Conservation (phyloP, 2,797 vertebrate species). For the Antennarius maculatus region DNA sequence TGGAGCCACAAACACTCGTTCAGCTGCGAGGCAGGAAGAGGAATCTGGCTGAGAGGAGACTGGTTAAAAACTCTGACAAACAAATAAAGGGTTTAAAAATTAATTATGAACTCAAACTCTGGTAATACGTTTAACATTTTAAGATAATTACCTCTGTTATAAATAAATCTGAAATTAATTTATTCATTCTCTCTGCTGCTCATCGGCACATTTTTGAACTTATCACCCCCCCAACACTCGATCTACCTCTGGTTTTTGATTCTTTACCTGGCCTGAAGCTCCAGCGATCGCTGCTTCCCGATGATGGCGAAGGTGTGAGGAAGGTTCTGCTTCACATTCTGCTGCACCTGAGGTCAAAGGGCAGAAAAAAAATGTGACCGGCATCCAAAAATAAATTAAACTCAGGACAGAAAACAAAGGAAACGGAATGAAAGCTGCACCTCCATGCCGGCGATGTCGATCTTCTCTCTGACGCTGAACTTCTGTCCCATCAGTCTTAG, state of each 20-base stretch:
- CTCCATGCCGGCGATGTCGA: slow-evolving; percentile 96
- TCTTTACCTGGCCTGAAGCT: slow-evolving; percentile 91
- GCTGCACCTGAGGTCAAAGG: slow-evolving; percentile 86
- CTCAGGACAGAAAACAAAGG: background rate
- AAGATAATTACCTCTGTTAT: too few species aligned
- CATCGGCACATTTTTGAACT: background rate
- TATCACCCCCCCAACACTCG: background rate
- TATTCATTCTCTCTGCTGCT: too few species aligned
- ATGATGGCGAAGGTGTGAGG: slow-evolving; percentile 89
- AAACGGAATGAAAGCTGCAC: slow-evolving; percentile 62
- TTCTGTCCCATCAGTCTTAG: slow-evolving; percentile 96
- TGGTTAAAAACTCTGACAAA: too few species aligned
- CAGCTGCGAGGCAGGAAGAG: too few species aligned
- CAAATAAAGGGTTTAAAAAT: too few species aligned
- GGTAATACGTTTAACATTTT: too few species aligned
- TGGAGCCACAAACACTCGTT: too few species aligned
- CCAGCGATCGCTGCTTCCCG: slow-evolving; percentile 91
- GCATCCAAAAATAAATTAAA: background rate
- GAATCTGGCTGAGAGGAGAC: too few species aligned
- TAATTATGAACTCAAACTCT: too few species aligned
- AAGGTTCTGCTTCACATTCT: slow-evolving; percentile 88
- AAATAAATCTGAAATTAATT: background rate
- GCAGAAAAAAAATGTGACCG: slow-evolving; percentile 8
- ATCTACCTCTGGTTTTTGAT: background rate
- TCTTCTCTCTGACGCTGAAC: slow-evolving; percentile 95